Percentiles rank a stretch among this genome's conserved stretches.
phyloP scores from a whole-genome alignment of 2,113 vertebrate genomes.

The Rhombomys opimus region DNA sequence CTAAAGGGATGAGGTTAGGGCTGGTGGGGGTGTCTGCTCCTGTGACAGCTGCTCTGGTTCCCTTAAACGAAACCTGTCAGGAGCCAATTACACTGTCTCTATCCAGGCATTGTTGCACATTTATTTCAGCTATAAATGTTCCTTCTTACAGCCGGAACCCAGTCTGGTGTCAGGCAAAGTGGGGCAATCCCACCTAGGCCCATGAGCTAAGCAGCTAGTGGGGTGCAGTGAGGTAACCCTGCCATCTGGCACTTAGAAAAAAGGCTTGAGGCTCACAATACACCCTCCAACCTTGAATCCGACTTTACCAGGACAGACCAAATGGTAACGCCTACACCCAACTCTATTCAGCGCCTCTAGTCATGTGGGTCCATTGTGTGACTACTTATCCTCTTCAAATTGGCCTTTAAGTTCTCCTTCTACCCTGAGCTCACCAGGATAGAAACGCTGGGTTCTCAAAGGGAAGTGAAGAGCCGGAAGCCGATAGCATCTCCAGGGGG shows the following conservation, averaged over 20 bases:
- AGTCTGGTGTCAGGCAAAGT: not conserved
- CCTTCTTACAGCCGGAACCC: not conserved
- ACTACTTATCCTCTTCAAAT: not conserved
- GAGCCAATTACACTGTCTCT: not conserved
- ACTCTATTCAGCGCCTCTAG: not conserved
- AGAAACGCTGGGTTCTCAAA: not conserved
- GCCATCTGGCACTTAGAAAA: constrained; percentile 28
- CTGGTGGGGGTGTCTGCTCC: not conserved
- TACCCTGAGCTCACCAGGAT: not conserved
- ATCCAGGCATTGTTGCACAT: not conserved
- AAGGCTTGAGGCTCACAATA: not conserved
- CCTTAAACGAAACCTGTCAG: not conserved
- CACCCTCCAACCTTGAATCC: not conserved
- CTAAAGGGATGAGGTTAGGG: not conserved
- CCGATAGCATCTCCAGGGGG: not conserved
- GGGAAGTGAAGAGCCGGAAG: not conserved
- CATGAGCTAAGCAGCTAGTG: not conserved
- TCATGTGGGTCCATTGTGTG: not conserved
- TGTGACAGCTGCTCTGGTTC: not conserved
- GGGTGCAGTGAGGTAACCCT: not conserved
- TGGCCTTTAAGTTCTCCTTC: not conserved
- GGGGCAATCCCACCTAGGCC: not conserved
- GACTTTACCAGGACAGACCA: not conserved
- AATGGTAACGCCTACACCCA: not conserved
- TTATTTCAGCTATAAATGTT: not conserved